Evolutionary conservation across 2,888 invertebrate species (phyloP).

Genomic region (Mallateleia sp.): DNA sequence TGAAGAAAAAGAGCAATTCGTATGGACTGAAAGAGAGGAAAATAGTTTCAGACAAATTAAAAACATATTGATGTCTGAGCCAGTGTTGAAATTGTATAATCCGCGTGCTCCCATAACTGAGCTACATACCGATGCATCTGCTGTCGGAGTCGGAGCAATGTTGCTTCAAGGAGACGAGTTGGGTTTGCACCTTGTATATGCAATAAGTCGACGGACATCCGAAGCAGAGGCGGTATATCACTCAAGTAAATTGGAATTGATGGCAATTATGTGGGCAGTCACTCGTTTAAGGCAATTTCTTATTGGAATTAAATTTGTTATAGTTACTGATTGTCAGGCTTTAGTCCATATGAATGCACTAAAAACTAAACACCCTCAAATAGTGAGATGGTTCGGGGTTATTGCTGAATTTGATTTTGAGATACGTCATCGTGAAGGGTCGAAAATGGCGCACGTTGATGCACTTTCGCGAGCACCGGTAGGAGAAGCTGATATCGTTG

Average conservation of each 20-base stretch:
- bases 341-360: neutral
- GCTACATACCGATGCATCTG: neutral
- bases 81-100: neutral
- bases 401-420: neutral
- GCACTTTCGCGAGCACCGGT: neutral
- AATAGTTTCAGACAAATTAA: neutral
- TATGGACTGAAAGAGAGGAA: neutral
- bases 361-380: neutral
- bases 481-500: neutral
- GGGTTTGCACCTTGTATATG: neutral
- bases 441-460: neutral
- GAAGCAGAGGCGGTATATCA: neutral
- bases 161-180: neutral
- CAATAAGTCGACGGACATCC: neutral
- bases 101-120: neutral
- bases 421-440: neutral
- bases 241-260: neutral
- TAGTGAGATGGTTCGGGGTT: neutral
- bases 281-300: neutral
- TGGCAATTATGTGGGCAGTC: neutral
- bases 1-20: too few species aligned
- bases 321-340: neutral
- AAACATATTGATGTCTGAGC: neutral
- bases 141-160: neutral
- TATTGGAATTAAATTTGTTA: neutral